Evolutionary conservation across 2,888 invertebrate species (phyloP).

Genomic region (Lottia gigantea): DNA sequence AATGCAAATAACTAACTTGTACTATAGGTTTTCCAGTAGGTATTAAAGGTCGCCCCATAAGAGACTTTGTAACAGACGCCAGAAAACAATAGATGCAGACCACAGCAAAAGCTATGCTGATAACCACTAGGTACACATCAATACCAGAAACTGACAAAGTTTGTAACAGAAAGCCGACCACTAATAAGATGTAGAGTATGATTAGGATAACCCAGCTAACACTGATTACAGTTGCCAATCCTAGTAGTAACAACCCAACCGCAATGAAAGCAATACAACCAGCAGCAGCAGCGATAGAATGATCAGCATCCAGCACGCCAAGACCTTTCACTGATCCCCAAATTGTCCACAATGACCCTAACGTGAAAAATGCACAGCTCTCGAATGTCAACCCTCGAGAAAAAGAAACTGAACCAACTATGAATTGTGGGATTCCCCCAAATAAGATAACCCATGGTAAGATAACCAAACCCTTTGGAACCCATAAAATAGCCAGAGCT

Average conservation of each 20-base stretch:
- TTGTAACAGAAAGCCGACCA: constrained; percentile 35
- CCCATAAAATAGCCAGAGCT: constrained; percentile 39
- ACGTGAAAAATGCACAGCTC: constrained; percentile 40
- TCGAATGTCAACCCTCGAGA: constrained; percentile 46
- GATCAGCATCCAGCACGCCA: constrained; percentile 28
- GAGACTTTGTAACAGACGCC: constrained; percentile 32
- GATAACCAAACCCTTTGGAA: constrained; percentile 30
- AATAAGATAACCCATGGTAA: constrained; percentile 43
- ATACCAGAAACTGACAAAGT: constrained; percentile 29
- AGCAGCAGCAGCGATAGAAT: constrained; percentile 30
- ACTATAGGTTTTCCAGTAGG: constrained; percentile 43
- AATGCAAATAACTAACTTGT: constrained; percentile 44
- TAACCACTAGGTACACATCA: constrained; percentile 39
- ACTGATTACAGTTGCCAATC: constrained; percentile 42
- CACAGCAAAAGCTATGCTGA: constrained; percentile 40
- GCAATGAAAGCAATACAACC: constrained; percentile 40
- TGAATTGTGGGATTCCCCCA: constrained; percentile 43
- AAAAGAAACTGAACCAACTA: constrained; percentile 44
- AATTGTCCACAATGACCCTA: constrained; percentile 45
- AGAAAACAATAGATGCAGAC: constrained; percentile 42
- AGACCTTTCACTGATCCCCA: constrained; percentile 43
- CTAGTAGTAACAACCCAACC: constrained; percentile 37
- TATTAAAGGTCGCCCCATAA: constrained; percentile 38
- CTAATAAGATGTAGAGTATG: constrained; percentile 38
- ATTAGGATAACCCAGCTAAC: constrained; percentile 39